These are phyloP conservation scores for Aromia moschata DNA, from an alignment of 2,888 invertebrate species.

Conservation along the genomic window DNA sequence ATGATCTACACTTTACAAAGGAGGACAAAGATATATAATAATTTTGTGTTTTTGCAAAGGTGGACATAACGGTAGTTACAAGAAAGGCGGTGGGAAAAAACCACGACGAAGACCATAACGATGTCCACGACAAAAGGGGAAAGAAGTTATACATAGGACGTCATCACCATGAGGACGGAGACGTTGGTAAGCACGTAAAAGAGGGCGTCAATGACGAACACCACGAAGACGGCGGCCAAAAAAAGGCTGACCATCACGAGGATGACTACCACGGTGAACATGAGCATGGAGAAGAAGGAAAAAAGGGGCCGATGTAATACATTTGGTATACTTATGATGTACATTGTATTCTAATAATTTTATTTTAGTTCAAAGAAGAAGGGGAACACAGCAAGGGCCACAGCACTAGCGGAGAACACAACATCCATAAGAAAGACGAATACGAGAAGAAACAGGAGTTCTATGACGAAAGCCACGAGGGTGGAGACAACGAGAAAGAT, in stretches of 20 bases:
- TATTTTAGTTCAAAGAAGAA: slow-evolving; percentile 58
- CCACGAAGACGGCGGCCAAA: slow-evolving; percentile 70
- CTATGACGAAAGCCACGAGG: slow-evolving; percentile 78
- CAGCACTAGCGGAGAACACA: slow-evolving; percentile 79
- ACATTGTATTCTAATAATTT: too few relatives aligned
- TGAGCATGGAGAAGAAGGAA: slow-evolving; percentile 72
- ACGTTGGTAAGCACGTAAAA: slow-evolving; percentile 74
- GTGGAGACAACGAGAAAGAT: slow-evolving; percentile 72
- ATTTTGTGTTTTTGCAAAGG: slow-evolving; percentile 22
- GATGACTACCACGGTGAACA: slow-evolving; percentile 72
- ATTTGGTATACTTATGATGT: too few relatives aligned
- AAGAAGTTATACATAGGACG: slow-evolving; percentile 73
- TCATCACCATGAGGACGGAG: slow-evolving; percentile 70
- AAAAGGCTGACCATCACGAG: slow-evolving; percentile 70
- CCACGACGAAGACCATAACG: slow-evolving; percentile 65
- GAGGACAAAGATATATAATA: too few relatives aligned
- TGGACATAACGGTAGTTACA: slow-evolving; percentile 37
- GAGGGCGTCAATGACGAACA: slow-evolving; percentile 71
- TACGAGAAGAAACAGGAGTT: slow-evolving; percentile 80
- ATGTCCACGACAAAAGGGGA: slow-evolving; percentile 68
- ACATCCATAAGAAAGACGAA: slow-evolving; percentile 79
- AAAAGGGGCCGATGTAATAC: slow-evolving; percentile 61
- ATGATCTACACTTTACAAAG: too few relatives aligned
- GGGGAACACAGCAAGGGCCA: slow-evolving; percentile 78
- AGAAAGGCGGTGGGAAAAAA: slow-evolving; percentile 54